Evolutionary conservation across 2,113 vertebrate species (phyloP).

Genomic region (Felis catus): F.catus_Fca126_mat1.0 CM031426.1:51908501-51909000

Average conservation of each 20-base stretch:
- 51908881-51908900: background rate
- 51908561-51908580: background rate
- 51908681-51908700: background rate
- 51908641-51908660: background rate
- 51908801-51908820: background rate
- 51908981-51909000: background rate
- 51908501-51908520: background rate
- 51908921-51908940: background rate
- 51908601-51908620: background rate
- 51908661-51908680: background rate
- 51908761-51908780: background rate
- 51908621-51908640: accelerated
- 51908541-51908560: background rate
- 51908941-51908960: background rate
- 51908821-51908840: background rate
- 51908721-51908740: background rate
- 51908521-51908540: background rate
- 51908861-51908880: background rate
- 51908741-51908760: background rate
- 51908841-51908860: background rate
- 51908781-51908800: background rate
- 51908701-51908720: background rate
- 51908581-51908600: background rate
- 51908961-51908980: background rate
- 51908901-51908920: background rate